These are phyloP conservation scores for Mormyrus hasselquistii DNA, from an alignment of 2,797 vertebrate genomes.

Conservation along the genomic window DNA sequence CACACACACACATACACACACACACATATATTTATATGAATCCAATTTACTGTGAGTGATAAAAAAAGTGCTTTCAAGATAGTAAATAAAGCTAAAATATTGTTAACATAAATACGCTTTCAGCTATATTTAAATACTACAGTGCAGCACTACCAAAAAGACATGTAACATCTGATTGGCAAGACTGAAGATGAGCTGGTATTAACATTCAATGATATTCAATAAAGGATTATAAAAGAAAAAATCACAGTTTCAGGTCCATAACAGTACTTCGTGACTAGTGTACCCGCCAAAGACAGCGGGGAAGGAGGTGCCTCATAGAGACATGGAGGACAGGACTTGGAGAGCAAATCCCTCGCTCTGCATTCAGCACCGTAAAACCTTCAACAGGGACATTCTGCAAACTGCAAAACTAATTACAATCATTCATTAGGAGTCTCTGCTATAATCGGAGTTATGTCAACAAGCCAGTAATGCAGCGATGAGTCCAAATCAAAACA, in stretches of 20 bases:
- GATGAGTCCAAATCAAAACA: constrained; percentile 23
- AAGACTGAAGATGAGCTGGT: neutral
- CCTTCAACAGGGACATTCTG: constrained; percentile 4
- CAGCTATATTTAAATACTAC: neutral
- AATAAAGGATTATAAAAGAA: neutral
- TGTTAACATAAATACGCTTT: neutral
- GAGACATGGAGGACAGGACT: neutral
- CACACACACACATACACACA: neutral
- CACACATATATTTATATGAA: too few species aligned
- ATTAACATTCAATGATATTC: neutral
- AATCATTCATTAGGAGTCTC: constrained; percentile 14
- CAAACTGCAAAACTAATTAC: constrained; percentile 14
- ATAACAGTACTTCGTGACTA: neutral
- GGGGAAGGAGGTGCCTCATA: neutral
- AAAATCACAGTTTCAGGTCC: neutral
- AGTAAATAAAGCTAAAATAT: neutral
- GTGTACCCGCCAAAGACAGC: neutral
- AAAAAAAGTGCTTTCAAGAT: neutral
- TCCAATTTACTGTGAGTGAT: neutral
- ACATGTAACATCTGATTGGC: neutral
- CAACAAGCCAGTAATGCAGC: constrained; percentile 9
- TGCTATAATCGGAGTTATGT: neutral
- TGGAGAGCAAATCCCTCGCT: neutral
- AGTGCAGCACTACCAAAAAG: neutral
- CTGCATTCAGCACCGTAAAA: constrained; percentile 1